phyloP scores from a whole-genome alignment of 2,797 vertebrate species.

The Ctenosaura bakeri region DNA sequence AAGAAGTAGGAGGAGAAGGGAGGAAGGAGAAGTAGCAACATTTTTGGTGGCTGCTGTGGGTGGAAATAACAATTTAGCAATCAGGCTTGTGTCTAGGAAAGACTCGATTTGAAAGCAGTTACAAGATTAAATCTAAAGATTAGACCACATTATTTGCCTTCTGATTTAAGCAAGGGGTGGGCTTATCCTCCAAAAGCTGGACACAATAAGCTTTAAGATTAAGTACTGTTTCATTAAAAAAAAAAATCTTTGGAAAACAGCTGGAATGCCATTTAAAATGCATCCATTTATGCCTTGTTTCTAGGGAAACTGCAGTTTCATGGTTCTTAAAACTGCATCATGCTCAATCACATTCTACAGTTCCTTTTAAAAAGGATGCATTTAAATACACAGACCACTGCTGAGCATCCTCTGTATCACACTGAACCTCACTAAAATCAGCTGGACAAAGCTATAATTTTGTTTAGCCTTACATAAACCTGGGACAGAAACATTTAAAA shows the following conservation, averaged over 20 bases:
- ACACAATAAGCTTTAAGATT: neutral
- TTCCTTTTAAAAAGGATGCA: neutral
- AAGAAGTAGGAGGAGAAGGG: neutral
- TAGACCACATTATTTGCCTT: neutral
- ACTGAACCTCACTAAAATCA: neutral
- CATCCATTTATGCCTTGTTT: neutral
- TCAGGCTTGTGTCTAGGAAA: neutral
- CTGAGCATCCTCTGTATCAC: neutral
- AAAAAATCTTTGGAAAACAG: constrained; percentile 30
- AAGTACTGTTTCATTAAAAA: constrained; percentile 9
- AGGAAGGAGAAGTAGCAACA: neutral
- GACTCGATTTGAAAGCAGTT: neutral
- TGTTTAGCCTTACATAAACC: constrained; percentile 3
- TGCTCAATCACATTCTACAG: constrained; percentile 23
- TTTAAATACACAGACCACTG: constrained; percentile 11
- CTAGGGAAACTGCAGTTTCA: constrained; percentile 1
- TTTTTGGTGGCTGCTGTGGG: neutral
- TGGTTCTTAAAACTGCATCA: neutral
- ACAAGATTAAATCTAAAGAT: neutral
- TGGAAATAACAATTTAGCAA: neutral
- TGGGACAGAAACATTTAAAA: neutral
- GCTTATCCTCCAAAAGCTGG: neutral
- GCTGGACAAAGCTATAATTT: constrained; percentile 18
- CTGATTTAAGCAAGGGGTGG: neutral
- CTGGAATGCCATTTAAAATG: constrained; percentile 13